A percentile compares a stretch with the other conserved stretches of the same genome.
Conservation (phyloP, 2,888 invertebrate species). For the Germaria angustata region DNA sequence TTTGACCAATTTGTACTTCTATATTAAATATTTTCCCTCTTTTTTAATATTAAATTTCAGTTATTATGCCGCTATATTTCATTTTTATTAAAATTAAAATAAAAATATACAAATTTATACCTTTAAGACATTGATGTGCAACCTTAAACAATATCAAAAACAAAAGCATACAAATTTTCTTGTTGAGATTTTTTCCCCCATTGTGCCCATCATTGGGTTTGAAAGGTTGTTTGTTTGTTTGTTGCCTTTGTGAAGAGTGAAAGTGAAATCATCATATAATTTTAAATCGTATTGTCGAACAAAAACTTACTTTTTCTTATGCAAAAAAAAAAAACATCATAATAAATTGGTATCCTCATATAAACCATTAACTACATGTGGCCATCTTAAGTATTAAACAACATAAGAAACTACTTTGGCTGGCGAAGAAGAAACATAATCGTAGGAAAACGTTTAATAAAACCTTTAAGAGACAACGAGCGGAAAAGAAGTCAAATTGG, state of each 20-base stretch:
- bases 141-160: neutral
- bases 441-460: neutral
- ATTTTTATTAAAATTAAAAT: constrained; percentile 47
- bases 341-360: constrained; percentile 61
- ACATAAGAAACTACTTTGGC: constrained; percentile 33
- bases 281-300: constrained; percentile 18
- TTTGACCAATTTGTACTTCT: constrained; percentile 3
- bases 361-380: constrained; percentile 59
- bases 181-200: constrained; percentile 16
- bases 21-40: constrained; percentile 2
- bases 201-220: constrained; percentile 36
- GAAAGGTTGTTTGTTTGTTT: constrained; percentile 9
- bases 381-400: constrained; percentile 24
- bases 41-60: constrained; percentile 20
- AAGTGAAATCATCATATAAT: constrained; percentile 41
- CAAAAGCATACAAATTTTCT: neutral
- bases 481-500: constrained; percentile 23
- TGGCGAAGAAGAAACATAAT: neutral
- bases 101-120: neutral
- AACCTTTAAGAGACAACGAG: neutral
- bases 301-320: constrained; percentile 16
- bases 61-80: constrained; percentile 61
- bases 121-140: constrained; percentile 15
- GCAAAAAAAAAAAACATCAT: constrained; percentile 27
- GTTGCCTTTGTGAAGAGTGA: constrained; percentile 33